Evolutionary conservation across 2,888 invertebrate genomes (phyloP).

Genomic region (Ophioninae sp.): DNA sequence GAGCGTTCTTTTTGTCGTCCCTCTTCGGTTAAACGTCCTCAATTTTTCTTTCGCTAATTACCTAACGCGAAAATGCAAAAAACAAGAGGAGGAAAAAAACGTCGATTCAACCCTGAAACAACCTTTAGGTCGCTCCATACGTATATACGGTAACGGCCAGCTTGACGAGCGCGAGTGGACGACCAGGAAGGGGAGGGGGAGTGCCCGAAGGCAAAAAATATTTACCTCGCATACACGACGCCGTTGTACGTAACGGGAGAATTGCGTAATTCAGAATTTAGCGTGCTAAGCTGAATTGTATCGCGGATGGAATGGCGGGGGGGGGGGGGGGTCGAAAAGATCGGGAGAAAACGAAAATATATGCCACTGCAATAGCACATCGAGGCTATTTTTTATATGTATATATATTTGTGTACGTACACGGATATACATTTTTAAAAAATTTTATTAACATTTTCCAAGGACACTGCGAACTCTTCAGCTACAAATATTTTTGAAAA

Average conservation of each 20-base stretch:
- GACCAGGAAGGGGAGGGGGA: conserved; percentile 46
- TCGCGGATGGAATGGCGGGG: background rate
- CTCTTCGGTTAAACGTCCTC: too few relatives aligned
- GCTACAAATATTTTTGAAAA: background rate
- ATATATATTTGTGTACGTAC: background rate
- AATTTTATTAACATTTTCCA: background rate
- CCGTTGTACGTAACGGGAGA: conserved; percentile 62
- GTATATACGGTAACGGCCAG: background rate
- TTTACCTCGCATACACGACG: conserved; percentile 67
- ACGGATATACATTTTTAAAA: background rate
- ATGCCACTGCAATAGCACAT: conserved; percentile 33
- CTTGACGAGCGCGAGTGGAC: conserved; percentile 11
- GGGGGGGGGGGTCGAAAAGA: background rate
- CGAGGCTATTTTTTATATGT: conserved; percentile 9
- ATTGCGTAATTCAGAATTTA: conserved; percentile 74
- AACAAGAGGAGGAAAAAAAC: background rate
- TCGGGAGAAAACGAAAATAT: conserved; percentile 14
- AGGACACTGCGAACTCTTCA: background rate
- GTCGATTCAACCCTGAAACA: background rate
- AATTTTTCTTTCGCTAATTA: background rate
- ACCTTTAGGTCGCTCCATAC: background rate
- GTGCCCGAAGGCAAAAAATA: conserved; percentile 64
- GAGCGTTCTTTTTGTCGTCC: background rate
- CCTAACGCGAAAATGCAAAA: background rate
- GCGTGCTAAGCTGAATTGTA: conserved; percentile 61